Percentiles rank a stretch among this genome's conserved stretches.
Conservation (phyloP, 2,113 vertebrate species). For the Progne subis region DNA sequence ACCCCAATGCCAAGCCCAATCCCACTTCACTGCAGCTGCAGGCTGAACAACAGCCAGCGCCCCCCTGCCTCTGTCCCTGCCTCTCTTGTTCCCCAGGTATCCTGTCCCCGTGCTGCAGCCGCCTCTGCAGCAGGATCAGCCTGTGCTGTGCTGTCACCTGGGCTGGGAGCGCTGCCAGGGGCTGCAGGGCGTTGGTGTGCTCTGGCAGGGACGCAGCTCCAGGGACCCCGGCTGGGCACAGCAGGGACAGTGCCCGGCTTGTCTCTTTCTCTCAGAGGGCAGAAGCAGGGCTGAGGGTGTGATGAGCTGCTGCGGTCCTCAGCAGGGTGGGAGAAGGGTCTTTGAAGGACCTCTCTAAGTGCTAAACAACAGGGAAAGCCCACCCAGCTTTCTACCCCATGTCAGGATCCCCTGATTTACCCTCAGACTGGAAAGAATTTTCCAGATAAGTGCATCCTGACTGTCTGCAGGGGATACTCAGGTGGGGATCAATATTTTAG, state of each 20-base stretch:
- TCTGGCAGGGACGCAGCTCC: not conserved
- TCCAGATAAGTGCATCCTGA: not conserved
- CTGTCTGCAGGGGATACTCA: not conserved
- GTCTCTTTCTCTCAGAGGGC: not conserved
- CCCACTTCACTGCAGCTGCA: not conserved
- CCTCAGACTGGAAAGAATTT: not conserved
- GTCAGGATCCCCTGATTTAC: not conserved
- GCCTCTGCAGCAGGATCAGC: slow-evolving; percentile 41
- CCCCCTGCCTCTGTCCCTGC: not conserved
- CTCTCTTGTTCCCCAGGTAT: slow-evolving; percentile 11
- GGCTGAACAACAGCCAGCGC: not conserved
- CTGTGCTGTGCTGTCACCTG: slow-evolving; percentile 52
- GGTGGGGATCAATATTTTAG: not conserved
- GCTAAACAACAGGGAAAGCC: not conserved
- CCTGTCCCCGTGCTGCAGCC: slow-evolving; percentile 50
- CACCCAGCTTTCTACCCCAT: not conserved
- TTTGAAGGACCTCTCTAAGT: not conserved
- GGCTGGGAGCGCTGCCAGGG: not conserved
- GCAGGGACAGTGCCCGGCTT: not conserved
- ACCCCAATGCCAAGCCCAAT: not conserved
- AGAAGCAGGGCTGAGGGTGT: not conserved
- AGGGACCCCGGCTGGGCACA: not conserved
- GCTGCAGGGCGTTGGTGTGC: not conserved
- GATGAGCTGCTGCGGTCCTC: not conserved
- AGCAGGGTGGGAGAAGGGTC: not conserved